phyloP scores from a whole-genome alignment of 30 jellyfish, hydroid and myxozoan genomes.

The Cassiopea andromeda region DNA sequence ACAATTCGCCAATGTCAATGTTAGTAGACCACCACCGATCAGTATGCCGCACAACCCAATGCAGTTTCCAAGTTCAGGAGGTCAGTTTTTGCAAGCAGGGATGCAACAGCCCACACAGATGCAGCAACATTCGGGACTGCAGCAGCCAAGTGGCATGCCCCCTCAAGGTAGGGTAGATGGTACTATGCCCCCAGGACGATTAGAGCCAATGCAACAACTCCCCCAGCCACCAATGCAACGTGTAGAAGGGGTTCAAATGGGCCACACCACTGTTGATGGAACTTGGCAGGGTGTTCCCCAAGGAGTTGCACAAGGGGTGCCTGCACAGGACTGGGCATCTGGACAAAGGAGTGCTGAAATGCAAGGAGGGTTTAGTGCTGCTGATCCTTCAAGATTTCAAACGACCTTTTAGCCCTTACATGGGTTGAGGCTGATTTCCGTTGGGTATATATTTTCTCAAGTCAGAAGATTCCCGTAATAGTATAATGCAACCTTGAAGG shows the following conservation, averaged over 20 bases:
- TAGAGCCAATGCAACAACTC: constrained; percentile 30
- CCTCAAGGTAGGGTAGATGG: constrained; percentile 56
- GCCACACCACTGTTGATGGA: constrained; percentile 59
- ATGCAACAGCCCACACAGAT: constrained; percentile 52
- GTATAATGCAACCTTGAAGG: neutral
- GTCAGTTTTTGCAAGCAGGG: constrained; percentile 55
- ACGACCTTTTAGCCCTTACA: constrained; percentile 36
- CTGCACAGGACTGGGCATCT: constrained; percentile 63
- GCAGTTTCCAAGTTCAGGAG: constrained; percentile 57
- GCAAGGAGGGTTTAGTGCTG: constrained; percentile 50
- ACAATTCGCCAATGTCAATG: constrained; percentile 35
- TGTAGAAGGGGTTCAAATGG: constrained; percentile 65
- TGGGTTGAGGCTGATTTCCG: neutral
- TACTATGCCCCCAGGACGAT: constrained; percentile 28
- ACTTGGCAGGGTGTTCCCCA: constrained; percentile 68
- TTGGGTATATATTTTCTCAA: neutral
- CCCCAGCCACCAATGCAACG: constrained; percentile 42
- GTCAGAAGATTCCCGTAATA: neutral
- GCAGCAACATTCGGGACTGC: constrained; percentile 42
- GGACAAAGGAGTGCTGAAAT: constrained; percentile 64
- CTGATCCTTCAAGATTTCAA: constrained; percentile 43
- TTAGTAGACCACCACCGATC: constrained; percentile 49
- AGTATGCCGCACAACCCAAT: constrained; percentile 52
- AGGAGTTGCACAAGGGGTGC: constrained; percentile 40
- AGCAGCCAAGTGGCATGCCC: constrained; percentile 48